These are phyloP conservation scores for Psophia crepitans DNA, from an alignment of 2,113 vertebrate genomes.

Conservation along the genomic window DNA sequence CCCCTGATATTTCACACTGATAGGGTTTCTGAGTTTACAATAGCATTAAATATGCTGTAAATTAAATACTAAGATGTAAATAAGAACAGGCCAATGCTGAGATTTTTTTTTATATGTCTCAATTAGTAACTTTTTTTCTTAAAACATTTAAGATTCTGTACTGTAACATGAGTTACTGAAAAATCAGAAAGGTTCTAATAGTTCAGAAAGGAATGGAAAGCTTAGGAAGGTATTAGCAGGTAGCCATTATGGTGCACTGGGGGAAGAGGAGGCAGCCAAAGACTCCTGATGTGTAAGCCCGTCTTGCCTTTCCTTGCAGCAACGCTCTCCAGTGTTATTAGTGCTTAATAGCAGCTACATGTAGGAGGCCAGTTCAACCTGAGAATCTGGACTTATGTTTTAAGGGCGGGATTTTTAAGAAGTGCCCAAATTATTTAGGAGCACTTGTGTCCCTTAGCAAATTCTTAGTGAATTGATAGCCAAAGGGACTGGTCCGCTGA, in stretches of 20 bases:
- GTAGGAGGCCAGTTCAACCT: neutral
- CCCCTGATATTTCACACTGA: neutral
- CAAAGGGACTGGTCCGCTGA: neutral
- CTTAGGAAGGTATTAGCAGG: neutral
- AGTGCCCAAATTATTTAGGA: neutral
- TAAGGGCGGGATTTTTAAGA: neutral
- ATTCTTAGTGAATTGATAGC: neutral
- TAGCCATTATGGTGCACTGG: neutral
- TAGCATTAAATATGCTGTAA: neutral
- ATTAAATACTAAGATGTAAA: neutral
- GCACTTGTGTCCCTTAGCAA: neutral
- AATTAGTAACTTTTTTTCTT: neutral
- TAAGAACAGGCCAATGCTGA: neutral
- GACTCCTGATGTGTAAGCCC: neutral
- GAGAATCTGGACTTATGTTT: neutral
- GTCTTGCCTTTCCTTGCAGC: neutral
- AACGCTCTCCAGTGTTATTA: neutral
- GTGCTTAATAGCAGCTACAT: neutral
- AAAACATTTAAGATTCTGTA: neutral
- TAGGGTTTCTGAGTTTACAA: neutral
- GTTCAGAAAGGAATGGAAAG: neutral
- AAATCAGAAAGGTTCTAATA: neutral
- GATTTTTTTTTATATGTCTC: neutral
- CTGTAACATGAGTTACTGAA: neutral
- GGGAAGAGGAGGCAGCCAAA: neutral